These are phyloP conservation scores for Lysandra bellargus DNA, from an alignment of 2,888 invertebrate species.

Conservation along the genomic window DNA sequence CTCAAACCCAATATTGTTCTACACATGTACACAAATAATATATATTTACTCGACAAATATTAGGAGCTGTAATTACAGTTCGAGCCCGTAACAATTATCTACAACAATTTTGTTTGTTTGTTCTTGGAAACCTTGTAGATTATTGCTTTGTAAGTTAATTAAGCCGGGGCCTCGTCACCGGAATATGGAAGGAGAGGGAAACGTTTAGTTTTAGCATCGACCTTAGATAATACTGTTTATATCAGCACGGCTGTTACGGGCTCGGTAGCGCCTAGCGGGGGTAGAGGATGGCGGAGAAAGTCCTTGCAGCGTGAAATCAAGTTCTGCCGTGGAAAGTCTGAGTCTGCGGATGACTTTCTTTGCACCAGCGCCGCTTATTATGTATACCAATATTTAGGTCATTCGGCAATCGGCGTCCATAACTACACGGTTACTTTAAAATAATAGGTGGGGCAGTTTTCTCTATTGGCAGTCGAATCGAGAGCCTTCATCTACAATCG, in stretches of 20 bases:
- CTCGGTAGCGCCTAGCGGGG: not conserved
- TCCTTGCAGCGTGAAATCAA: not conserved
- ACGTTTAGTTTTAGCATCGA: not conserved
- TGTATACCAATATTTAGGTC: not conserved
- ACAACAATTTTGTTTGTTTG: not conserved
- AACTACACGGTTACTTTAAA: not conserved
- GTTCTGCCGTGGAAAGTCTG: slow-evolving; percentile 15
- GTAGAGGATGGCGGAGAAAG: not conserved
- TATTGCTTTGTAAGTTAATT: not conserved
- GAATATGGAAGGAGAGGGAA: not conserved
- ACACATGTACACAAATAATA: slow-evolving; percentile 19
- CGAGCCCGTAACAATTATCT: not conserved
- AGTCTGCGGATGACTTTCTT: not conserved
- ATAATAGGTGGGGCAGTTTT: not conserved
- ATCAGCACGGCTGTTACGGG: too few relatives aligned
- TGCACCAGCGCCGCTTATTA: not conserved
- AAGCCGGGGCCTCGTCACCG: not conserved
- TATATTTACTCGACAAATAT: slow-evolving; percentile 8
- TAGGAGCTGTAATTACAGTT: slow-evolving; percentile 2
- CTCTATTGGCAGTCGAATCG: not conserved
- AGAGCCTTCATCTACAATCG: not conserved
- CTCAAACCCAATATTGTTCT: slow-evolving; percentile 27
- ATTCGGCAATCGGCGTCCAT: not conserved
- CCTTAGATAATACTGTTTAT: not conserved
- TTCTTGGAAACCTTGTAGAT: not conserved